phyloP scores from a whole-genome alignment of 2,888 invertebrate genomes.

The Exocentrus adspersus region DNA sequence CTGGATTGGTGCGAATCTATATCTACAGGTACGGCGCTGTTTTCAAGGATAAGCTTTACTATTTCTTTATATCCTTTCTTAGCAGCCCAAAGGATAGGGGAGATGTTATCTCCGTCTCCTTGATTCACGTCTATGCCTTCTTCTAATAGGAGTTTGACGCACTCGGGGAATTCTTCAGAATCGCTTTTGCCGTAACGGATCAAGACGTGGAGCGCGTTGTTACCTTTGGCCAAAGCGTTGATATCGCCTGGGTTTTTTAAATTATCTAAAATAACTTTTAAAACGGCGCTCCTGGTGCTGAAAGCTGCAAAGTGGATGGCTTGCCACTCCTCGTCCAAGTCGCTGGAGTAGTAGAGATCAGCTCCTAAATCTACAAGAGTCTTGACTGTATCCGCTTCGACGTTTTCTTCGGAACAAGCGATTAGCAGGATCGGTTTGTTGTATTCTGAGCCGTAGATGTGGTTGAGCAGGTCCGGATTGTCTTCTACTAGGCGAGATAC shows the following conservation, averaged over 20 bases:
- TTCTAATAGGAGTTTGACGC: slow-evolving; percentile 49
- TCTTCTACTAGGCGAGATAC: slow-evolving; percentile 66
- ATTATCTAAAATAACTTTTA: slow-evolving; percentile 65
- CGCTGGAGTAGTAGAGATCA: slow-evolving; percentile 68
- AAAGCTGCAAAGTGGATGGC: slow-evolving; percentile 75
- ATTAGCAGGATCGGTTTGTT: slow-evolving; percentile 64
- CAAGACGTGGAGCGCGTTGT: slow-evolving; percentile 57
- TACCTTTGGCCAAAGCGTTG: slow-evolving; percentile 48
- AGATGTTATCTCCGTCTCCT: slow-evolving; percentile 47
- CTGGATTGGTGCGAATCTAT: slow-evolving; percentile 67
- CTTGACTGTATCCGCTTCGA: slow-evolving; percentile 68
- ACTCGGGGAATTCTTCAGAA: slow-evolving; percentile 53
- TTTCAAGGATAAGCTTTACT: slow-evolving; percentile 66
- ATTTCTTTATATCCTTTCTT: slow-evolving; percentile 68
- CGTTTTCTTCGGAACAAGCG: slow-evolving; percentile 68
- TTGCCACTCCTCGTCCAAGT: slow-evolving; percentile 66
- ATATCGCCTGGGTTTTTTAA: slow-evolving; percentile 44
- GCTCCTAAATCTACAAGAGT: slow-evolving; percentile 71
- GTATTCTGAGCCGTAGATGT: slow-evolving; percentile 67
- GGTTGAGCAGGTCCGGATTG: slow-evolving; percentile 66
- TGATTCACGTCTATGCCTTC: slow-evolving; percentile 52
- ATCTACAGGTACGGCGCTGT: slow-evolving; percentile 66
- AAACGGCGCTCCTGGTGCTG: slow-evolving; percentile 62
- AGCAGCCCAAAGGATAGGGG: slow-evolving; percentile 70
- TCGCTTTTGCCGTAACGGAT: slow-evolving; percentile 58